phyloP scores from a whole-genome alignment of 1,140 invertebrate species.

The Zophobas atratus region DNA sequence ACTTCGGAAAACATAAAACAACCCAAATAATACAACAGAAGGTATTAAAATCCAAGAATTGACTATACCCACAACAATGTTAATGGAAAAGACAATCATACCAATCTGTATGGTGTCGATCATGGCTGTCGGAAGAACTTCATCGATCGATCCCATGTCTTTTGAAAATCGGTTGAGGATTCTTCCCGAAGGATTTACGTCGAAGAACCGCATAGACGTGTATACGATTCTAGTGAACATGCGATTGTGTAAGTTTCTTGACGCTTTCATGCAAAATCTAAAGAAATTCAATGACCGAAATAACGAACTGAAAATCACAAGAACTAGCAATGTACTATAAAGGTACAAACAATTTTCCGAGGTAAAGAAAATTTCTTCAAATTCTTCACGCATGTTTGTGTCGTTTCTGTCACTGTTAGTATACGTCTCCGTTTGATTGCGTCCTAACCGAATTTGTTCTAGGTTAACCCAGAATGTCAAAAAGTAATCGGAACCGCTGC shows the following conservation, averaged over 20 bases:
- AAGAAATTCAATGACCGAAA: neutral
- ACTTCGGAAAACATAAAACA: constrained; percentile 72
- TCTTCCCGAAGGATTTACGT: neutral
- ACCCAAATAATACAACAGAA: neutral
- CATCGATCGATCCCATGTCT: constrained; percentile 30
- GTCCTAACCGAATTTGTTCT: neutral
- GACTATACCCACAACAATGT: neutral
- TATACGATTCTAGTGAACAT: neutral
- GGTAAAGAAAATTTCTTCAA: neutral
- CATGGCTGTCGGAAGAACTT: neutral
- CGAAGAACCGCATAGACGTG: neutral
- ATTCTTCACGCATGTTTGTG: neutral
- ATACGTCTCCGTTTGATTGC: neutral
- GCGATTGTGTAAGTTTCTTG: neutral
- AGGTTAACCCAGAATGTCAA: neutral
- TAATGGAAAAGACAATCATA: constrained; percentile 70
- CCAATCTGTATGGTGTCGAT: constrained; percentile 69
- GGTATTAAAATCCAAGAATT: neutral
- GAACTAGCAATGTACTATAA: neutral
- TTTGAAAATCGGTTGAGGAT: constrained; percentile 31
- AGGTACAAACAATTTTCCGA: neutral
- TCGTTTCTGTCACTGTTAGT: neutral
- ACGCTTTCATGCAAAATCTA: neutral
- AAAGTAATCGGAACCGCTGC: neutral
- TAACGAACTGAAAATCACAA: neutral